Base-by-base conservation (phyloP, 2,797 vertebrate species). In the Phalloptychus januarius region DNA sequence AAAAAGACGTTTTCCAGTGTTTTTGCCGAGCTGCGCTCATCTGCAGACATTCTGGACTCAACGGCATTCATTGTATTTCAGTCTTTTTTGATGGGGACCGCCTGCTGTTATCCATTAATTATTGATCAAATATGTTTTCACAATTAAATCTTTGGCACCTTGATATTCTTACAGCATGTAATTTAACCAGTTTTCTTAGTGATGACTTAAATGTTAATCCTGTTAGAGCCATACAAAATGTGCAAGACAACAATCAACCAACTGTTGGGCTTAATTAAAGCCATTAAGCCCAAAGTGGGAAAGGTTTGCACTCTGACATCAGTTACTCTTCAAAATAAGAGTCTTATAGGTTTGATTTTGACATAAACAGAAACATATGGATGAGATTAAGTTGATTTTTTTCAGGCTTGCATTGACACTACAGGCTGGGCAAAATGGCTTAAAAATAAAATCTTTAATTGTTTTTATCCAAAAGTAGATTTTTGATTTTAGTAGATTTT, bases 41-140 rank as follows among this genome's bases (percentile, higher is more conserved):
- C 88, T 87, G 75, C 77, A 75, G 73, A 77, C 73, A 81, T 86
- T 85, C 82, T 11, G 36, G 33, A 56, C 25, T 56, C 71, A 75
- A 86, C 79, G 78, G 81, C 80, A 65, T 42, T 80, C 65, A 78
- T 86, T 82, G 81, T 23, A n/a, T 7, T 56, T 1, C 16, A 72
- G 33, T 79, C 61, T 7, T 5, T 58, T 80, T 72, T 82, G 67
- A 46, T 38, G 72, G 38, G 56, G 61, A 69, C 58, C 63, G 44
- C n/a, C 46, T 74, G 42, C 54, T 46, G 45, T 7, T 54, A 36
- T 61, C 40, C 48, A 80, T 73, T 45, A n/a, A 61, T 75, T 40
- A n/a, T 50, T 36, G 28, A 79, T 73, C 15, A n/a, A 18, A 38
- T 20, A 76, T 69, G 28, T 38, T 75, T 75, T 73, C 46, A 0